Evolutionary conservation across 2,797 vertebrate genomes (phyloP).

Genomic region (Acanthurus lineatus): DNA sequence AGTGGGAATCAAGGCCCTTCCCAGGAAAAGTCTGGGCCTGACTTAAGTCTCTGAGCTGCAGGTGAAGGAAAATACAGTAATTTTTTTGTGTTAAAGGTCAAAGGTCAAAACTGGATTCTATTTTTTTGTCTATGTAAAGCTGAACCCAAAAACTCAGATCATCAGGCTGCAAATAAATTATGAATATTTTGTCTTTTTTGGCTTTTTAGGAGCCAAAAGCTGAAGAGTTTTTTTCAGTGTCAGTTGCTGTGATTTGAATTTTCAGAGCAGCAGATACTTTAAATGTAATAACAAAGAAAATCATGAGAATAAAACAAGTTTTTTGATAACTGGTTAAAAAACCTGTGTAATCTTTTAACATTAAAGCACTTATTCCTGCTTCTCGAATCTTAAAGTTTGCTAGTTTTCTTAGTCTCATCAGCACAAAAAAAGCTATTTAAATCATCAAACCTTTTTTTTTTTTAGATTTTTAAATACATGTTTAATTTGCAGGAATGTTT

Average conservation of each 20-base stretch:
- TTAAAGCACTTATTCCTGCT: no score
- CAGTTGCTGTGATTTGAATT: background rate
- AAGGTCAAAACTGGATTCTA: background rate
- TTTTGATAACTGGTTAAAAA: no score
- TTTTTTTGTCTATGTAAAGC: background rate
- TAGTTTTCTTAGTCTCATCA: no score
- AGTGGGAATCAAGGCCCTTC: slow-evolving; percentile 15
- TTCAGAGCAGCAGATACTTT: no score
- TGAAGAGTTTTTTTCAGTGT: background rate
- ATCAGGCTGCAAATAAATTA: background rate
- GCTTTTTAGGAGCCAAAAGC: background rate
- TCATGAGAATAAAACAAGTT: no score
- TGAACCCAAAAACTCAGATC: background rate
- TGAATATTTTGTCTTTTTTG: background rate
- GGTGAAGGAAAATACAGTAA: slow-evolving; percentile 4
- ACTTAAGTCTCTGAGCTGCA: slow-evolving; percentile 8
- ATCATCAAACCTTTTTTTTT: background rate
- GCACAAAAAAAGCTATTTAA: no score
- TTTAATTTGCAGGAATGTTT: background rate
- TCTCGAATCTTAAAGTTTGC: no score
- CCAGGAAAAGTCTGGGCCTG: background rate
- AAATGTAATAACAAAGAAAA: no score
- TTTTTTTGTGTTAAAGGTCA: slow-evolving; percentile 2
- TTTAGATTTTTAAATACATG: background rate
- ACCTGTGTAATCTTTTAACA: no score